Percentiles rank a stretch among this genome's conserved stretches.
Evolutionary conservation across 2,888 invertebrate genomes (phyloP).

Genomic region (Sericinus montela): DNA sequence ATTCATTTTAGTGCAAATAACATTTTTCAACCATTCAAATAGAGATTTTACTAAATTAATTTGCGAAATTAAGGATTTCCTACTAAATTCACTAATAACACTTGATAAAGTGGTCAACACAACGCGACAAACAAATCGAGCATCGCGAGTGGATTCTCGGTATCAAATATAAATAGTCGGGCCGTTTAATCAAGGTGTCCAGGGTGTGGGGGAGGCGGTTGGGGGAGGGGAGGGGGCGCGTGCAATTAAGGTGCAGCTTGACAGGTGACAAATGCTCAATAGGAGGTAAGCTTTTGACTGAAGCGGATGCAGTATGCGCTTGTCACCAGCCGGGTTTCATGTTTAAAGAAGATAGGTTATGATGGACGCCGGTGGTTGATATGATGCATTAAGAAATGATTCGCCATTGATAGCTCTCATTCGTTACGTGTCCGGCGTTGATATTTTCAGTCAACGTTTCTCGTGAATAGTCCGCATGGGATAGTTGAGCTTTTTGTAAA

Average conservation of each 20-base stretch:
- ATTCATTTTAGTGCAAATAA: too few species aligned
- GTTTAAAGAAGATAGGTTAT: conserved; percentile 6
- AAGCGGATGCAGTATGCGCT: neutral
- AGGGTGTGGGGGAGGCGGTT: conserved; percentile 26
- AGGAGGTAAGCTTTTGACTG: conserved; percentile 29
- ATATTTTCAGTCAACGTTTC: neutral
- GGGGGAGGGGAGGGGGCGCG: conserved; percentile 22
- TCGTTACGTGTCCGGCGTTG: neutral
- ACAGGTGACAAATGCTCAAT: conserved; percentile 66
- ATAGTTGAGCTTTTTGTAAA: too few species aligned
- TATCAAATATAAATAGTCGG: conserved; percentile 44
- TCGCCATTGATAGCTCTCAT: conserved; percentile 8
- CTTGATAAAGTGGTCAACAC: conserved; percentile 10
- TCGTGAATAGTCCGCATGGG: too few species aligned
- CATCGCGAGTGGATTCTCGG: conserved; percentile 19
- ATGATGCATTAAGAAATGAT: conserved; percentile 11
- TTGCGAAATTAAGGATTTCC: conserved; percentile 1
- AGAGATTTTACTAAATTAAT: too few species aligned
- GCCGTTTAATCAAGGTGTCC: conserved; percentile 68
- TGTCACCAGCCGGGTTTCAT: conserved; percentile 4
- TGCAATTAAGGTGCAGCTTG: conserved; percentile 69
- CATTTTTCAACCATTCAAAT: too few species aligned
- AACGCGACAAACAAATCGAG: conserved; percentile 20
- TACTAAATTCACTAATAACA: neutral
- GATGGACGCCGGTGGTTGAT: conserved; percentile 1